phyloP scores from a whole-genome alignment of 2,113 vertebrate genomes.

The Turdus rufiventris region DNA sequence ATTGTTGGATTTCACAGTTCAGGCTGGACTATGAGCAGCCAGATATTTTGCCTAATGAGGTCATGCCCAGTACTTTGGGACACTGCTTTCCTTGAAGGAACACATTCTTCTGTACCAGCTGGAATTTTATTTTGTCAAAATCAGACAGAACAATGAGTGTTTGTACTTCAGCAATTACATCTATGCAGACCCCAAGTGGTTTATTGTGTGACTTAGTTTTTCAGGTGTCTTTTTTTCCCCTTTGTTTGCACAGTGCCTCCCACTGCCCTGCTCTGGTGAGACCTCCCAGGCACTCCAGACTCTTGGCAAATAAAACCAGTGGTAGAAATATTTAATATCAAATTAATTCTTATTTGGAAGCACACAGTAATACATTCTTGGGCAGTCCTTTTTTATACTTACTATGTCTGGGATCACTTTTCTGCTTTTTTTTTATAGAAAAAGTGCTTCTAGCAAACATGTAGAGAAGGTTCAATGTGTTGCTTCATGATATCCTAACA shows the following conservation, averaged over 20 bases:
- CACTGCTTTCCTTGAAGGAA: background rate
- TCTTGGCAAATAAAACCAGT: background rate
- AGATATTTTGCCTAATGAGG: background rate
- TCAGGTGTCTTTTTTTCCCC: background rate
- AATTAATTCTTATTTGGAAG: background rate
- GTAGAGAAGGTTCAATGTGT: background rate
- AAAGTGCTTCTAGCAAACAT: background rate
- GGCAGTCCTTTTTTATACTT: background rate
- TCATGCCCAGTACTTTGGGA: background rate
- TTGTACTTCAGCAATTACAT: background rate
- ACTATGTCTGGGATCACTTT: background rate
- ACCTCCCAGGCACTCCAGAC: background rate
- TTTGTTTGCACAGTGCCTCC: background rate
- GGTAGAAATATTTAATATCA: background rate
- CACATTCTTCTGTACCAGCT: background rate
- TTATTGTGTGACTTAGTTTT: background rate
- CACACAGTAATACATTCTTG: background rate
- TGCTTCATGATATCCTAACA: background rate
- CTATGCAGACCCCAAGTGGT: background rate
- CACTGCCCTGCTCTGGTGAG: background rate
- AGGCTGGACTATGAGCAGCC: background rate
- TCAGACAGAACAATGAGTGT: background rate
- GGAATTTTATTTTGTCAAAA: background rate
- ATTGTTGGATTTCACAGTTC: background rate
- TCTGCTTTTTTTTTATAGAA: background rate